Conservation (phyloP, 64 coral and sea anemone genomes). For the Cladopsammia gracilis region DNA sequence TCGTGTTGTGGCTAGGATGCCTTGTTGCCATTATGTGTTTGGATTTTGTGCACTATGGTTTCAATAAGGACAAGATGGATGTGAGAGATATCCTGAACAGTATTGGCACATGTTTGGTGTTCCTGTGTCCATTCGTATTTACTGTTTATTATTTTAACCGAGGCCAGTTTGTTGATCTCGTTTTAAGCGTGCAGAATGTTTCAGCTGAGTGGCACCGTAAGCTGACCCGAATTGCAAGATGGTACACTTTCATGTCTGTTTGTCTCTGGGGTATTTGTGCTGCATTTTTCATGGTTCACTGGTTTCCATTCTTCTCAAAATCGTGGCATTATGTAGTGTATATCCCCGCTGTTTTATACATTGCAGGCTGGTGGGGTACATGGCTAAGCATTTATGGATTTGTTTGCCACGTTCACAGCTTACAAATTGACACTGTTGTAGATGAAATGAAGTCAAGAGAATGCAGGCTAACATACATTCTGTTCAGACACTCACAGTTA, state of each 20-base stretch:
- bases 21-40: conserved; percentile 60
- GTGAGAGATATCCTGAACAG: conserved; percentile 67
- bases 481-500: conserved; percentile 31
- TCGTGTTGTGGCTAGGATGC: conserved; percentile 41
- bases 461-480: conserved; percentile 14
- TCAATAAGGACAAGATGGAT: conserved; percentile 30
- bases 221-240: conserved; percentile 19
- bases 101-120: conserved; percentile 57
- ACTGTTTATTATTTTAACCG: conserved; percentile 68
- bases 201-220: conserved; percentile 33
- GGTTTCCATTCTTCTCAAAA: not conserved
- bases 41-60: conserved; percentile 81
- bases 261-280: conserved; percentile 12
- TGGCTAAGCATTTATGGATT: conserved; percentile 83
- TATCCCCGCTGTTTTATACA: conserved; percentile 32
- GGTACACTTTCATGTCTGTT: conserved; percentile 59
- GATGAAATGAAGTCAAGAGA: conserved; percentile 60
- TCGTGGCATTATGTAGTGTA: conserved; percentile 73
- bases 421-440: conserved; percentile 71
- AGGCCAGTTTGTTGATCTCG: conserved; percentile 70
- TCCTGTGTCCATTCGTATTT: conserved; percentile 75
- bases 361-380: conserved; percentile 66
- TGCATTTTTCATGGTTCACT: no score
- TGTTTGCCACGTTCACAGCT: conserved; percentile 77
- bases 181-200: conserved; percentile 59